Conservation (phyloP, 2,888 invertebrate genomes). For the Troilus luridus region DNA sequence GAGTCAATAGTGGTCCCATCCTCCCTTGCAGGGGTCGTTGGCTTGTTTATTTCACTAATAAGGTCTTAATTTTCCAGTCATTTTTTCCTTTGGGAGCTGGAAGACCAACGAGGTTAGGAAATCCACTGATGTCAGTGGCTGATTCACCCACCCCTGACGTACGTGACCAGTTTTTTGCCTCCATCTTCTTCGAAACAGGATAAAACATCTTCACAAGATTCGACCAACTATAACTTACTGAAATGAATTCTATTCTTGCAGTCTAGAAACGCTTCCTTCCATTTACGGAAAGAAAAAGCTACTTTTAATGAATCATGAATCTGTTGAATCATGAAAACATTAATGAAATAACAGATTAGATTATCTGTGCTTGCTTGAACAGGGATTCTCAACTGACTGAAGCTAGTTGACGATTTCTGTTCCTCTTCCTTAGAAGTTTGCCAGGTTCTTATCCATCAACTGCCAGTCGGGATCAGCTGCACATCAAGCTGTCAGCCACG, state of each 20-base stretch:
- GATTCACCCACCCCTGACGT: conserved; percentile 37
- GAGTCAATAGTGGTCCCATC: not conserved
- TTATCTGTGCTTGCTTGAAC: too few relatives aligned
- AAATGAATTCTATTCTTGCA: not conserved
- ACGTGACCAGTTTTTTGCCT: conserved; percentile 1
- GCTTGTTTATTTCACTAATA: not conserved
- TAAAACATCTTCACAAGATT: not conserved
- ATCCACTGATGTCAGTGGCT: not conserved
- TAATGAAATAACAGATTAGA: too few relatives aligned
- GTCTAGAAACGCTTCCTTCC: not conserved
- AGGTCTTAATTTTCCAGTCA: not conserved
- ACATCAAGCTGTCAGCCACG: not conserved
- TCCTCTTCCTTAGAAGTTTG: too few relatives aligned
- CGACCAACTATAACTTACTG: not conserved
- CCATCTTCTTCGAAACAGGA: not conserved
- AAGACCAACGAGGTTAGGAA: not conserved
- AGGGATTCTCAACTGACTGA: too few relatives aligned
- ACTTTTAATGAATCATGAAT: too few relatives aligned
- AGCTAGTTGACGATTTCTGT: too few relatives aligned
- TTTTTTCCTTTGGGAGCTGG: not conserved
- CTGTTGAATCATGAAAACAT: too few relatives aligned
- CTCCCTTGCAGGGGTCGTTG: not conserved
- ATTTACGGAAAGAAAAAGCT: too few relatives aligned
- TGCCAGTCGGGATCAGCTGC: not conserved
- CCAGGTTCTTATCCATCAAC: not conserved